Conservation (phyloP, 2,888 invertebrate species). For the Sesia apiformis region DNA sequence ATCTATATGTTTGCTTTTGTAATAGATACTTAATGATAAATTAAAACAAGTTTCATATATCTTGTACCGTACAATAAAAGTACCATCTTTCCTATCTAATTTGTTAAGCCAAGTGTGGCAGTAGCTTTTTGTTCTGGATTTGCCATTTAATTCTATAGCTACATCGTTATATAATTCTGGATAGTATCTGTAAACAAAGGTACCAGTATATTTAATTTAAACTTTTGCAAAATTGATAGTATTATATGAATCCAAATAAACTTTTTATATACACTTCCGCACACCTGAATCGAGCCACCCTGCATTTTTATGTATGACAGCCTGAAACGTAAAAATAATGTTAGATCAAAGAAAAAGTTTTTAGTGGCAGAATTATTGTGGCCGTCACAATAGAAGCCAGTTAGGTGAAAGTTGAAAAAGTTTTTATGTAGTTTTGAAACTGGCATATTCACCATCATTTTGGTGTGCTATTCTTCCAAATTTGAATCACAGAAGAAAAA, state of each 20-base stretch:
- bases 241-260: background rate
- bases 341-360: no score
- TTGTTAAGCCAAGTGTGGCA: slow-evolving; percentile 85
- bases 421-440: no score
- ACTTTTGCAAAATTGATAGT: background rate
- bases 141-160: slow-evolving; percentile 75
- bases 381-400: no score
- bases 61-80: slow-evolving; percentile 88
- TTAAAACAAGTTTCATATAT: slow-evolving; percentile 83
- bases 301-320: no score
- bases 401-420: no score
- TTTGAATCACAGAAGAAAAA: no score
- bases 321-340: no score
- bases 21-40: slow-evolving; percentile 80
- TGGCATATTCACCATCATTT: no score
- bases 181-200: slow-evolving; percentile 58
- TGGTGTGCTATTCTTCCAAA: no score
- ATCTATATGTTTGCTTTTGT: slow-evolving; percentile 75
- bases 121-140: slow-evolving; percentile 54
- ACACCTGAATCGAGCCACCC: no score
- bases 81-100: slow-evolving; percentile 88
- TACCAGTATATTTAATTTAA: no score
- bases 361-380: no score
- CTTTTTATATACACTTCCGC: background rate
- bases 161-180: slow-evolving; percentile 62